Evolutionary conservation across 2,797 vertebrate species (phyloP), one percentile per base, ranked within the genome.

Genomic region (Girardinus metallicus): DNA sequence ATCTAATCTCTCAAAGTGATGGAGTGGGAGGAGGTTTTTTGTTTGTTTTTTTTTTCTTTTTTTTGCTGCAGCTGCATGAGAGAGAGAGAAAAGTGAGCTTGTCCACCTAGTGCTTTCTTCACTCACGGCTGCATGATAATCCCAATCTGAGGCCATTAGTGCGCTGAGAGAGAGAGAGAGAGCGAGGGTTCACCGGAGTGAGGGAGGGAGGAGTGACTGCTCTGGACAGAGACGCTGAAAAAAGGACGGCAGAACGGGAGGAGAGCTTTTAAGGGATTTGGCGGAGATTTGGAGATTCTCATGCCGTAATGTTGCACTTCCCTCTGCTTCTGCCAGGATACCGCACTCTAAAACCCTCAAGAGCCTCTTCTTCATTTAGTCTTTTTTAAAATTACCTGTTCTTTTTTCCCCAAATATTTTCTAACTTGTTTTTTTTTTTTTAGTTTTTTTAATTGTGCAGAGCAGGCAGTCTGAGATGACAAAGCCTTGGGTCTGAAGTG

Each of bases 131-230:
- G 87, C 84, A 94, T 94, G 93, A 94, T 96, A 96, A 96, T 96
- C 95, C 95, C 95, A 95, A 95, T 95, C 95, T 95, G 94, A 93
- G 92, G 87, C 95, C 95, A 95, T 96, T 96, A 96, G 92, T 93
- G 94, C 83, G 51, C 82, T 9, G 93, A 89, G 73, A 49, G 80
- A 88, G 89, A 34, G 83, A 88, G 90, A 39, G 82, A 86, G 91
- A 49, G 85, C 85, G 84, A 86, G 84, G 62, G 91, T 89, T 91
- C 82, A 91, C 71, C 72, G 77, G 80, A 87, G 86, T 57, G 84
- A 75, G 87, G 46, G 82, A 71, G 79, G 64, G 73, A 76, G 68
- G 70, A 74, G 82, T 15, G 41, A 71, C 68, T 71, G 23, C 75
- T 62, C 82, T 83, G 88, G 84, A 88, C 83, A 87, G 90, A 87